Percentiles rank a stretch among this genome's conserved stretches.
Conservation (phyloP, 1,140 invertebrate species). For the Trachelipus rathkii region DNA sequence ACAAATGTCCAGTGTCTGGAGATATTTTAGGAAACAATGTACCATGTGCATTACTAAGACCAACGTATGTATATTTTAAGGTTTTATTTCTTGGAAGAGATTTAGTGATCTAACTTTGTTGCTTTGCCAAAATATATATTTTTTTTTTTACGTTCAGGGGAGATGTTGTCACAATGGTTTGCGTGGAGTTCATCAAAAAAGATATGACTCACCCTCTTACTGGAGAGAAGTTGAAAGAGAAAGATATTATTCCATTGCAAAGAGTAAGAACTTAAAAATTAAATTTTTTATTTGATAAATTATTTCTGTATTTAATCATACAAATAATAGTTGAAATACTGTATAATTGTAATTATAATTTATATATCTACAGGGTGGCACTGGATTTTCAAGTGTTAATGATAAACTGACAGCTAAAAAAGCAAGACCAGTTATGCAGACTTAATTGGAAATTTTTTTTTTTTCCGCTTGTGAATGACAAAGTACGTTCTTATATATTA, state of each 20-base stretch:
- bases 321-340: neutral
- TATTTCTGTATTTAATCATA: neutral
- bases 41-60: constrained; percentile 83
- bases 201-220: constrained; percentile 96
- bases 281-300: constrained; percentile 6
- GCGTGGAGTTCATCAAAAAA: constrained; percentile 91
- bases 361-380: constrained; percentile 69
- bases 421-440: constrained; percentile 80
- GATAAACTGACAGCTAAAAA: constrained; percentile 75
- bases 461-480: too few species aligned
- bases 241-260: constrained; percentile 88
- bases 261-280: constrained; percentile 55
- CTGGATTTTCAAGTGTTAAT: constrained; percentile 86
- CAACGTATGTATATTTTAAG: constrained; percentile 66
- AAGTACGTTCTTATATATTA: too few species aligned
- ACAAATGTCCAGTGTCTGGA: constrained; percentile 95
- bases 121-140: neutral
- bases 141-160: constrained; percentile 61
- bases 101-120: neutral
- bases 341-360: constrained; percentile 20
- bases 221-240: constrained; percentile 77
- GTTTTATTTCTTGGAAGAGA: neutral
- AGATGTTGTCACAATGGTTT: constrained; percentile 94
- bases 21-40: constrained; percentile 92
- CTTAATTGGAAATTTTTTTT: constrained; percentile 56